A percentile compares a stretch with the other conserved stretches of the same genome.
phyloP scores from a whole-genome alignment of 2,113 vertebrate species.

The Enhydra lutris region DNA sequence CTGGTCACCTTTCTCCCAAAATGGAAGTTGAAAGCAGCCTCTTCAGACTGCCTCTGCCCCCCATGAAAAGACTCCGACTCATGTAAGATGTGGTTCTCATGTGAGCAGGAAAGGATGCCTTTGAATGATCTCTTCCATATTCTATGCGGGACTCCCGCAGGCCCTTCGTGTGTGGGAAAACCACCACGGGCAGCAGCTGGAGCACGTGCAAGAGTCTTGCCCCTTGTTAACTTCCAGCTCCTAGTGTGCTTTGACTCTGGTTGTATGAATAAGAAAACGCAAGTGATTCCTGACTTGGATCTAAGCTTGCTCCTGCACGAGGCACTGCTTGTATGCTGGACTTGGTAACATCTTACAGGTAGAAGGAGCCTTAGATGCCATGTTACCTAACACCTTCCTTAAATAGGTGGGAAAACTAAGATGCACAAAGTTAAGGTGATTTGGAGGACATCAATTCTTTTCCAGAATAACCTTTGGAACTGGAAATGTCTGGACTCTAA shows the following conservation, averaged over 20 bases:
- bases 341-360: neutral
- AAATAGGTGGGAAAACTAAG: neutral
- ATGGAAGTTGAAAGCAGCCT: neutral
- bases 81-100: neutral
- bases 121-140: neutral
- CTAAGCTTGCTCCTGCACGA: neutral
- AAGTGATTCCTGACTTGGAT: neutral
- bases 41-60: neutral
- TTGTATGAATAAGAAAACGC: neutral
- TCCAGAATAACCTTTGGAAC: neutral
- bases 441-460: neutral
- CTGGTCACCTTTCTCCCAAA: neutral
- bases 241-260: neutral
- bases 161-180: too few relatives aligned
- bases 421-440: neutral
- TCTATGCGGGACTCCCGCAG: neutral
- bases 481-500: neutral
- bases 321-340: neutral
- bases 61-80: neutral
- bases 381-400: neutral
- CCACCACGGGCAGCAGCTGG: neutral
- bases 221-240: neutral
- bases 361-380: neutral
- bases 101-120: neutral
- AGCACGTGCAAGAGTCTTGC: rapidly evolving